Conservation (phyloP, 2,113 vertebrate species). For the Verasper variegatus region DNA sequence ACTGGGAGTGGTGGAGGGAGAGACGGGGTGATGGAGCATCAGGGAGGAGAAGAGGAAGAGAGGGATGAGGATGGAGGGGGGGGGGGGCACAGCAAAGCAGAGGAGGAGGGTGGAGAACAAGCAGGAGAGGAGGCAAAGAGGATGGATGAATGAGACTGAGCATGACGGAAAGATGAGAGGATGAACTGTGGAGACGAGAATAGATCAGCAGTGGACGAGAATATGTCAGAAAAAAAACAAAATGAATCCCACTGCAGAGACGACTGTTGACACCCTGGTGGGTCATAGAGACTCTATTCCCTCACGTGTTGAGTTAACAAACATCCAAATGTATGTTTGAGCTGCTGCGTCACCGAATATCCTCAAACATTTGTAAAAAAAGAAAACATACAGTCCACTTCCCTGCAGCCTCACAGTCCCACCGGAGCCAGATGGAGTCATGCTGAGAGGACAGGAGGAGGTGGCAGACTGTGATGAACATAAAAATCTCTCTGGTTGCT, state of each 20-base stretch:
- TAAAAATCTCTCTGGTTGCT: constrained; percentile 52
- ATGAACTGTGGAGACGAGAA: constrained; percentile 39
- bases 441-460: constrained; percentile 35
- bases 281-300: neutral
- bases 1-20: constrained; percentile 65
- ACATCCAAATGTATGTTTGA: neutral
- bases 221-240: constrained; percentile 9
- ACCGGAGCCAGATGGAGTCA: constrained; percentile 10
- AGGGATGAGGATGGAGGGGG: constrained; percentile 12
- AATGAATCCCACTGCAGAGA: constrained; percentile 10
- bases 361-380: neutral
- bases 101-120: neutral
- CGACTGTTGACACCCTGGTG: neutral
- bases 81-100: constrained; percentile 15
- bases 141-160: constrained; percentile 32
- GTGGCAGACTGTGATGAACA: constrained; percentile 3
- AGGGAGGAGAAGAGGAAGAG: constrained; percentile 17
- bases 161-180: constrained; percentile 35
- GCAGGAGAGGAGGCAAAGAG: constrained; percentile 18
- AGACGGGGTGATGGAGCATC: constrained; percentile 48
- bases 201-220: constrained; percentile 13
- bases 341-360: neutral
- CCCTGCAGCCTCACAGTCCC: constrained; percentile 9
- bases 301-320: neutral
- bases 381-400: neutral